Evolutionary conservation across 1,140 invertebrate genomes (phyloP), one percentile per base, ranked within the genome.

Genomic region (Uloborus diversus): DNA sequence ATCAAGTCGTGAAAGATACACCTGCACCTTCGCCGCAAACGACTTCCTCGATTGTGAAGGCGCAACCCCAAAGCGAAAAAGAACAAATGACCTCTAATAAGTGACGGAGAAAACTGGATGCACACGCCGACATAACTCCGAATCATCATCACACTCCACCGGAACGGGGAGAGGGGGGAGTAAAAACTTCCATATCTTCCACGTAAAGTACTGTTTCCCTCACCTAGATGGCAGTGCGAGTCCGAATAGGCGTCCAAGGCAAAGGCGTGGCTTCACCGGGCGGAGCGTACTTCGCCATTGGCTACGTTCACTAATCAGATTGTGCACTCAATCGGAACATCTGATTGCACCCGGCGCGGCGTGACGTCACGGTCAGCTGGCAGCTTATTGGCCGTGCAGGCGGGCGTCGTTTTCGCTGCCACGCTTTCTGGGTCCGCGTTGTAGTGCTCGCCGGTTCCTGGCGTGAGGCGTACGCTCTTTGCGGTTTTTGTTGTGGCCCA

Each of bases 311-410:
- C 73, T 66, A 78, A 78, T 78, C 73, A 78, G 73, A 78, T 78
- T 80, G 79, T 68, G 53, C 68, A 80, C 66, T 80, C 66, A 80
- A 30, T 71, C 59, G 79, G 66, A 71, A 80, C 66, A 71, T 80
- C 79, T 73, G 79, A 80, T 80, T 80, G 79, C 76, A 79, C 76
- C 61, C 65, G 66, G 65, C 61, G 65, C 28, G 65, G 79, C 66
- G 79, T 80, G 79, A 80, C 79, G 79, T 80, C 79, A 80, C 79
- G 79, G 66, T 71, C 68, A 71, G 51, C 66, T 70, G 61, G 79
- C 79, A 80, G 79, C 68, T 80, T 73, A 80, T 80, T 80, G 79
- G 79, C 79, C 79, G 61, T 80, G 79, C 64, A 80, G 70, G 57
- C 68, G 49, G 73, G 73, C 73, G 73, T 78, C 73, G 73, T 30